Percentiles rank a stretch among this genome's conserved stretches.
Evolutionary conservation across 2,113 vertebrate species (phyloP).

Genomic region (Neogobius melanostomus): DNA sequence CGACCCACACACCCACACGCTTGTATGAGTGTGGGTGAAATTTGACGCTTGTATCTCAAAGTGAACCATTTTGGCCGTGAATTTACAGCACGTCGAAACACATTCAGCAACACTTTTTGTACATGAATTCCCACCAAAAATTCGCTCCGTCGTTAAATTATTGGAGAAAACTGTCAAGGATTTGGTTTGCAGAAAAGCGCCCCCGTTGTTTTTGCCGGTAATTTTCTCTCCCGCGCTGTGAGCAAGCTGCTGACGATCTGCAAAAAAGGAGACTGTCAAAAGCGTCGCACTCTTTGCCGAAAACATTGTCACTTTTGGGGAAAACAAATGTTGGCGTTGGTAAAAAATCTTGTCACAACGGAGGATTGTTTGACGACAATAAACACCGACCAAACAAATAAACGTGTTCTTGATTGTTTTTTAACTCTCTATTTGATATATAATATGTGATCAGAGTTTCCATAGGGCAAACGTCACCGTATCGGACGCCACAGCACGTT

Average conservation of each 20-base stretch:
- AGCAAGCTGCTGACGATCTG: constrained; percentile 1
- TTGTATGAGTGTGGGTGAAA: no score
- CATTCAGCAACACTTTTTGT: no score
- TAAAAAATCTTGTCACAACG: background rate
- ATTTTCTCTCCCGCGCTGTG: background rate
- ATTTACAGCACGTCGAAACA: no score
- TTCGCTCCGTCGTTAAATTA: background rate
- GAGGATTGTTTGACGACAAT: background rate
- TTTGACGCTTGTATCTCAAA: no score
- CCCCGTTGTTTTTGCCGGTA: background rate
- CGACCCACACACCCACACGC: no score
- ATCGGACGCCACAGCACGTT: no score
- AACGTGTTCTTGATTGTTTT: background rate
- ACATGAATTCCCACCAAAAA: no score
- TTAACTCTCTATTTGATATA: no score
- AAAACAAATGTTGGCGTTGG: constrained; percentile 5
- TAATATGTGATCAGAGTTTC: no score
- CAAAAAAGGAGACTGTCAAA: constrained; percentile 4
- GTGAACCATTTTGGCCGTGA: no score
- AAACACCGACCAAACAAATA: background rate
- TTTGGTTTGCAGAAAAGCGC: background rate
- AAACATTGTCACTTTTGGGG: constrained; percentile 6
- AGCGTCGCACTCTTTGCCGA: background rate
- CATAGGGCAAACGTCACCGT: no score
- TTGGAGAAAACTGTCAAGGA: background rate